A percentile compares a stretch with the other conserved stretches of the same genome.
These are phyloP conservation scores for Mesocentrotus franciscanus DNA, from an alignment of 53 echinoderm and acorn worm species.

Conservation along the genomic window DNA sequence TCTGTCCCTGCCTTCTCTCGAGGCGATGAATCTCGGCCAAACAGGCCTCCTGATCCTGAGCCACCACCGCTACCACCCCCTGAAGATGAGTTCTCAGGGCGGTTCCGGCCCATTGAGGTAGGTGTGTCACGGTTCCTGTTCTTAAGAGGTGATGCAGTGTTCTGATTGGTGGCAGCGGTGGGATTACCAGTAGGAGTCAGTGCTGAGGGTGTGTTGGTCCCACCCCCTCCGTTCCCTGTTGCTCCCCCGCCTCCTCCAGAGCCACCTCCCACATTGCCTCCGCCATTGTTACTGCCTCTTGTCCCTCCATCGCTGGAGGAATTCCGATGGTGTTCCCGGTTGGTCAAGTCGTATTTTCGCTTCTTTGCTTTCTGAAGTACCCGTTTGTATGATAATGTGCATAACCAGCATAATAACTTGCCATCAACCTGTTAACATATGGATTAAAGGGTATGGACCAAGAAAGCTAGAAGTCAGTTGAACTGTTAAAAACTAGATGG, in stretches of 20 bases:
- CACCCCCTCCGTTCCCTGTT: conserved; percentile 35
- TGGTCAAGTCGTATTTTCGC: conserved; percentile 88
- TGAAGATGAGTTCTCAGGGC: conserved; percentile 37
- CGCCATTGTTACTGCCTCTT: conserved; percentile 49
- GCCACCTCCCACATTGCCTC: conserved; percentile 13
- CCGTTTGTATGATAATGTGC: conserved; percentile 96
- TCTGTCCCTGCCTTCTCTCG: conserved; percentile 60
- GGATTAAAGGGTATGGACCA: neutral
- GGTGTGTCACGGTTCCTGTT: conserved; percentile 68
- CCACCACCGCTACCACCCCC: conserved; percentile 30
- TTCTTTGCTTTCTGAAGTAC: conserved; percentile 98
- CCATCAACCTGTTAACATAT: conserved; percentile 84
- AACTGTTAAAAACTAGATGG: no score
- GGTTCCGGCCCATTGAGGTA: conserved; percentile 60
- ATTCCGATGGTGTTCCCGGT: conserved; percentile 76
- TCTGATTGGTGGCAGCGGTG: conserved; percentile 62
- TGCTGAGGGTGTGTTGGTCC: conserved; percentile 40
- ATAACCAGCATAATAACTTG: conserved; percentile 95
- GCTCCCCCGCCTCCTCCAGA: neutral
- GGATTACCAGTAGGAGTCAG: conserved; percentile 36
- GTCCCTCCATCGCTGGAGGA: conserved; percentile 44
- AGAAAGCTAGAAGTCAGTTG: neutral
- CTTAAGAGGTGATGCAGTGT: conserved; percentile 72
- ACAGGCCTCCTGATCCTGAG: neutral
- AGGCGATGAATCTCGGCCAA: conserved; percentile 51